phyloP scores from a whole-genome alignment of 2,113 vertebrate genomes.

The Verasper variegatus region DNA sequence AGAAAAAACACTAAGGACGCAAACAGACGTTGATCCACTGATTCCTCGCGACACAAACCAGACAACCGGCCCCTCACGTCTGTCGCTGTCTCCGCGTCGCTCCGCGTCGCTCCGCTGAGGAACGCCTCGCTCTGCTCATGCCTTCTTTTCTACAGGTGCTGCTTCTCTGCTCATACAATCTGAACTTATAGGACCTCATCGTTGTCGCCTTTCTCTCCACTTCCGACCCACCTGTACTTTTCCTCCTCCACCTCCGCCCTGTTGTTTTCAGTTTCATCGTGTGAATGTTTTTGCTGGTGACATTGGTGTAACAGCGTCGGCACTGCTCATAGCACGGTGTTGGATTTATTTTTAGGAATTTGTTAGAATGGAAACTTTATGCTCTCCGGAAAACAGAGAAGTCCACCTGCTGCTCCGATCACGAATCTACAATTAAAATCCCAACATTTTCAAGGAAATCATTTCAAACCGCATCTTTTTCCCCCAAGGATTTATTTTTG shows the following conservation, averaged over 20 bases:
- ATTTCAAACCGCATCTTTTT: no score
- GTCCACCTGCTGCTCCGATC: background rate
- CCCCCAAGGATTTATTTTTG: no score
- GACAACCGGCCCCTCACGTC: background rate
- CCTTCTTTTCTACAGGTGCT: constrained; percentile 71
- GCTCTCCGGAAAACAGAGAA: background rate
- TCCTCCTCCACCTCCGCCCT: background rate
- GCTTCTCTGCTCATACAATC: constrained; percentile 76
- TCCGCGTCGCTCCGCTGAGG: constrained; percentile 9
- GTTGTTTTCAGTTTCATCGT: background rate
- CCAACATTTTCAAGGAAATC: no score
- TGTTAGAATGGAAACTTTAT: background rate
- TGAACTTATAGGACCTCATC: constrained; percentile 59
- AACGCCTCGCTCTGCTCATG: constrained; percentile 45
- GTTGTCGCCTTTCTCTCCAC: constrained; percentile 22
- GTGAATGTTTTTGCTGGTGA: constrained; percentile 28
- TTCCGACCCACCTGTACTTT: background rate
- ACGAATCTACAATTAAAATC: no score
- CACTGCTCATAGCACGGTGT: constrained; percentile 28
- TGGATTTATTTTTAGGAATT: constrained; percentile 2
- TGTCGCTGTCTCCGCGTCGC: background rate
- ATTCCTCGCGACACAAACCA: background rate
- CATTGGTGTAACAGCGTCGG: constrained; percentile 7
- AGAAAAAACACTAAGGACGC: constrained; percentile 64
- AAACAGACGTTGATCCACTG: background rate